These are phyloP conservation scores for Aleadryas rufinucha DNA, from an alignment of 2,113 vertebrate species.

Conservation along the genomic window DNA sequence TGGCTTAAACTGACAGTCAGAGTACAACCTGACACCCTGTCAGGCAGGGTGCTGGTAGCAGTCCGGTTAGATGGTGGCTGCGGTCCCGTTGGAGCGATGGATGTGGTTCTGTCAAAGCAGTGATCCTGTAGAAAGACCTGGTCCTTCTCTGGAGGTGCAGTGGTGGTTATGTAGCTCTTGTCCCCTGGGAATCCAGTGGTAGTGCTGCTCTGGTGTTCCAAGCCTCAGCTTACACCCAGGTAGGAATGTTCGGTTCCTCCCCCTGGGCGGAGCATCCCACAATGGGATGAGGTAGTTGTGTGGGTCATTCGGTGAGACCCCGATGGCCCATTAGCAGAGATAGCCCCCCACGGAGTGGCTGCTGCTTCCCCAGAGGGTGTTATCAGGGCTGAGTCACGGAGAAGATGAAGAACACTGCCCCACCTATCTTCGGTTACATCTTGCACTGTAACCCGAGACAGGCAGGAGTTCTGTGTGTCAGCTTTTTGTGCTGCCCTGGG, in stretches of 20 bases:
- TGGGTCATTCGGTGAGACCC: too few species aligned
- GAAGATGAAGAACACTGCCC: background rate
- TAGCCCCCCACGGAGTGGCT: background rate
- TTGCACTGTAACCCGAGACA: background rate
- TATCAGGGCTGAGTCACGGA: background rate
- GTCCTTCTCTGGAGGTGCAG: background rate
- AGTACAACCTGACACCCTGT: fast-evolving
- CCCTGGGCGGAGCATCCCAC: background rate
- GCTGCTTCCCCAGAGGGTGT: background rate
- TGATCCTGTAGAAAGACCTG: background rate
- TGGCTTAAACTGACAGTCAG: background rate
- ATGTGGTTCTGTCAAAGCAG: fast-evolving
- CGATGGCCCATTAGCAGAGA: background rate
- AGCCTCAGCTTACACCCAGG: background rate
- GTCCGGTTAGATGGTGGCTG: fast-evolving
- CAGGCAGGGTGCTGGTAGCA: fast-evolving
- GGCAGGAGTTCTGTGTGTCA: background rate
- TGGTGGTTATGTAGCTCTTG: background rate
- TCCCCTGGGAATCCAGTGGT: background rate
- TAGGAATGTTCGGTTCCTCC: background rate
- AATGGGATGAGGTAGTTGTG: fast-evolving
- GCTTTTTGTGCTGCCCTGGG: background rate
- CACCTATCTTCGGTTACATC: background rate
- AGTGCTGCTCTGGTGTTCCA: background rate
- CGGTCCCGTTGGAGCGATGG: background rate